A percentile compares a stretch with the other conserved stretches of the same genome.
These are phyloP conservation scores for Troglohyphantes excavatus DNA, from an alignment of 2,888 invertebrate genomes.

Conservation along the genomic window DNA sequence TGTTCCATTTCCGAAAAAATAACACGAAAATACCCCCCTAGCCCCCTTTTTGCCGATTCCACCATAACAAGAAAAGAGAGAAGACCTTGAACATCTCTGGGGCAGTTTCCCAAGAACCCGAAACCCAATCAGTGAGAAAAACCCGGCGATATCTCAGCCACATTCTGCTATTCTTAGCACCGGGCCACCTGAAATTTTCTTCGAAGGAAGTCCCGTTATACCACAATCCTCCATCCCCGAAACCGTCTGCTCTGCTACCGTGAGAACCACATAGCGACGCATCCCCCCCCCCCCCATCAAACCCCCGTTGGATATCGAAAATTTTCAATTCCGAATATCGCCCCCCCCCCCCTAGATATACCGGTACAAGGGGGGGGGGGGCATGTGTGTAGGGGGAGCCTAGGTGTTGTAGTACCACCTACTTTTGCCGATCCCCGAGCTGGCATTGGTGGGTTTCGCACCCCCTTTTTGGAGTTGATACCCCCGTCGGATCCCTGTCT, in stretches of 20 bases:
- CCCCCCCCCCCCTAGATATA: slow-evolving; percentile 9
- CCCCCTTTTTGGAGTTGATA: slow-evolving; percentile 10
- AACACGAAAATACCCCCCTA: not conserved
- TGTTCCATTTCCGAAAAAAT: not conserved
- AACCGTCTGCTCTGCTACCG: slow-evolving; percentile 43
- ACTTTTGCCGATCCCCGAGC: slow-evolving; percentile 26
- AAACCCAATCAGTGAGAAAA: slow-evolving; percentile 60
- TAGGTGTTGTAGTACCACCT: slow-evolving; percentile 62
- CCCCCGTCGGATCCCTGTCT: slow-evolving; percentile 22
- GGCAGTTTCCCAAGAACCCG: slow-evolving; percentile 38
- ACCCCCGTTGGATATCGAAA: slow-evolving; percentile 11
- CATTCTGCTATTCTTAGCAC: slow-evolving; percentile 25
- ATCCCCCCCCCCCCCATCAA: not conserved
- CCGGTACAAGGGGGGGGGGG: not conserved
- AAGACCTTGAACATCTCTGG: too few relatives aligned
- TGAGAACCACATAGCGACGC: slow-evolving; percentile 60
- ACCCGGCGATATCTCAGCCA: slow-evolving; percentile 26
- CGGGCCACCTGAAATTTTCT: slow-evolving; percentile 53
- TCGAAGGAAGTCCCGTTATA: slow-evolving; percentile 66
- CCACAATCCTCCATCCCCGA: slow-evolving; percentile 7
- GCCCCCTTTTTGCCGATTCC: slow-evolving; percentile 4
- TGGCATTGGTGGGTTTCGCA: slow-evolving; percentile 45
- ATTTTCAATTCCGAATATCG: slow-evolving; percentile 40
- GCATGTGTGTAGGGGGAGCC: slow-evolving; percentile 16
- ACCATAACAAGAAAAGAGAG: too few relatives aligned